Conservation (phyloP, 2,113 vertebrate genomes). For the Phaethon lepturus region DNA sequence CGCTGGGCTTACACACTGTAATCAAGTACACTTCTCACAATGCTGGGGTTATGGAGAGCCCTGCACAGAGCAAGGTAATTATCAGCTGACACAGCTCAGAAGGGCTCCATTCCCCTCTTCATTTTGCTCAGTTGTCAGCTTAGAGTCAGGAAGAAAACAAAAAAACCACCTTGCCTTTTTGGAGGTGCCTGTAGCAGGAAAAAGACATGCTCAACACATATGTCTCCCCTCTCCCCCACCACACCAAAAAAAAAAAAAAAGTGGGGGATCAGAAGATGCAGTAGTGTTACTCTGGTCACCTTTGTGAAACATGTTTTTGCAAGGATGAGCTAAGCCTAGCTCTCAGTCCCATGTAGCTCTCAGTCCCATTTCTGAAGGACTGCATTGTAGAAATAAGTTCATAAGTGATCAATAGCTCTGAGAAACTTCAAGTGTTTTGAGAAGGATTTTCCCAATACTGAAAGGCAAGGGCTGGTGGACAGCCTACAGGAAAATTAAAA, state of each 20-base stretch:
- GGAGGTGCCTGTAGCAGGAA: conserved; percentile 58
- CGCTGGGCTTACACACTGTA: conserved; percentile 68
- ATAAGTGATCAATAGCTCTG: not conserved
- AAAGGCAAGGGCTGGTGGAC: not conserved
- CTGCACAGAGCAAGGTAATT: conserved; percentile 72
- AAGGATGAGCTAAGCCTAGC: not conserved
- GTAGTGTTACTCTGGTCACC: not conserved
- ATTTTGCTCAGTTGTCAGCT: conserved; percentile 67
- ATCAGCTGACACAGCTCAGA: conserved; percentile 72
- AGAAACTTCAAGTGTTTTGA: not conserved
- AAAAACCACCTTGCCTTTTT: conserved; percentile 26
- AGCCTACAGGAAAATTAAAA: not conserved
- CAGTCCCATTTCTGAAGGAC: not conserved
- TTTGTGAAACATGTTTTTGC: not conserved
- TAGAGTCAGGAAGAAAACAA: conserved; percentile 70
- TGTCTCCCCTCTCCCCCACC: not conserved
- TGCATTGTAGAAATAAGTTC: not conserved
- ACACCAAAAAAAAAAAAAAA: not conserved
- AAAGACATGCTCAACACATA: not conserved
- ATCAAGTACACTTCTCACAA: conserved; percentile 70
- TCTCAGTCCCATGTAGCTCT: not conserved
- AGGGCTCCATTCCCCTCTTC: conserved; percentile 44
- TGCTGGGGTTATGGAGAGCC: conserved; percentile 69
- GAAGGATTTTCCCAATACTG: not conserved
- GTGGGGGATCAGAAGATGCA: not conserved